These are phyloP conservation scores for Netelia fuscicornis DNA, from an alignment of 2,888 invertebrate species.

Conservation along the genomic window DNA sequence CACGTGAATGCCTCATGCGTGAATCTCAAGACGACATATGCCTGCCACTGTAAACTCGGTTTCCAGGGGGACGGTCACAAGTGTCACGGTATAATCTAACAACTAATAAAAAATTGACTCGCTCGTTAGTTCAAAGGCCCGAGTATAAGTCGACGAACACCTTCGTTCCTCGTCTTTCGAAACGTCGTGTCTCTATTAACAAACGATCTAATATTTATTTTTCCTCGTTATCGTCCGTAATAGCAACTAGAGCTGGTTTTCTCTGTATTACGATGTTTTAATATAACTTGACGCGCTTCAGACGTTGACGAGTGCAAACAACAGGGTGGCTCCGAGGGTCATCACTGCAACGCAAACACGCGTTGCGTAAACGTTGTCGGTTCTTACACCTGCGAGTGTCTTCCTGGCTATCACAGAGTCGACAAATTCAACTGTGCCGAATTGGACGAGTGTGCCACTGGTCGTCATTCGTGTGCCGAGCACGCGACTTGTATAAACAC, in stretches of 20 bases:
- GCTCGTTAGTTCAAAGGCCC: background rate
- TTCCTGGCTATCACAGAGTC: constrained; percentile 91
- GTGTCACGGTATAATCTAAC: constrained; percentile 88
- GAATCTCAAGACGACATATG: constrained; percentile 95
- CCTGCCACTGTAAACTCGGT: constrained; percentile 96
- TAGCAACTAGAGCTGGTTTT: background rate
- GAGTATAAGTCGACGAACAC: background rate
- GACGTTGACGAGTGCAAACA: constrained; percentile 95
- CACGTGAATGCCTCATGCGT: constrained; percentile 96
- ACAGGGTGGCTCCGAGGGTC: constrained; percentile 91
- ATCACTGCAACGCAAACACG: constrained; percentile 94
- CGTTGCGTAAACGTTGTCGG: constrained; percentile 93
- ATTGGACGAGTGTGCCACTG: constrained; percentile 91
- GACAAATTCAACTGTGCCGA: constrained; percentile 93
- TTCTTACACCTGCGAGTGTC: constrained; percentile 93
- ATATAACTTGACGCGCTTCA: constrained; percentile 77
- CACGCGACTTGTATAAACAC: constrained; percentile 93
- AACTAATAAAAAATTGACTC: constrained; percentile 31
- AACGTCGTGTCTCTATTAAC: background rate
- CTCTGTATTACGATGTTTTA: background rate
- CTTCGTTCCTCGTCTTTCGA: background rate
- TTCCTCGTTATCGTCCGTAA: background rate
- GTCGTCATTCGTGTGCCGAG: constrained; percentile 90
- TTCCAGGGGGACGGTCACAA: constrained; percentile 94
- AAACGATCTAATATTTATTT: background rate